phyloP scores from a whole-genome alignment of 2,888 invertebrate genomes.

The Altica lythri region DNA sequence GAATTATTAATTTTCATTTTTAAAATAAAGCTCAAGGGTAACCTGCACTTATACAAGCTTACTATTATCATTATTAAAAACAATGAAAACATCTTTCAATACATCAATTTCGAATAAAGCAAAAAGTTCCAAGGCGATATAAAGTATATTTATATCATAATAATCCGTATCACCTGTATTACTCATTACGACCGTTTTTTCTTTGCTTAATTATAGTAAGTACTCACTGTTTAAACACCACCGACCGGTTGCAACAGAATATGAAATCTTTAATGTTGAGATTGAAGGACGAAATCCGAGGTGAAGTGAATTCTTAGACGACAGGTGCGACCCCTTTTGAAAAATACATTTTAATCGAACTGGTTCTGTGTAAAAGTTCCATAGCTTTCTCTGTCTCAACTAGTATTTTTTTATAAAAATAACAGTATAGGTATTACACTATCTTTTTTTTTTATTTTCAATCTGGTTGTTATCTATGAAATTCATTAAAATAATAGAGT shows the following conservation, averaged over 20 bases:
- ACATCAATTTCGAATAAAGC: neutral
- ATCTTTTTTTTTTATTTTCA: too few species aligned
- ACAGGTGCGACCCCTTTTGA: constrained; percentile 50
- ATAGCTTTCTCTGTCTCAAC: constrained; percentile 24
- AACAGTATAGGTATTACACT: too few species aligned
- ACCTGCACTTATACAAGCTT: too few species aligned
- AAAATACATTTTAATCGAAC: constrained; percentile 33
- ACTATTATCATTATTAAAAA: too few species aligned
- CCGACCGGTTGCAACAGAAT: constrained; percentile 26
- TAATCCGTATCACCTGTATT: constrained; percentile 12
- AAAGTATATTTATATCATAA: constrained; percentile 2
- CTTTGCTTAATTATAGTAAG: constrained; percentile 2
- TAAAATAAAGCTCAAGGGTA: too few species aligned
- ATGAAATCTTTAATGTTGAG: constrained; percentile 27
- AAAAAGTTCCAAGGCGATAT: neutral
- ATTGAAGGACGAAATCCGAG: constrained; percentile 28
- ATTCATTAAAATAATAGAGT: too few species aligned
- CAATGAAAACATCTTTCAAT: too few species aligned
- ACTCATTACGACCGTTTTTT: constrained; percentile 13
- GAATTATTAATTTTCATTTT: too few species aligned
- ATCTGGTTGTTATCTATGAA: too few species aligned
- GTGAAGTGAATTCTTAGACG: constrained; percentile 46
- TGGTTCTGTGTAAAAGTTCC: constrained; percentile 32
- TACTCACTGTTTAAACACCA: constrained; percentile 13
- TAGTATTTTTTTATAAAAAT: too few species aligned